Evolutionary conservation across 1,140 invertebrate species (phyloP).

Genomic region (Drosophila baimaii): DNA sequence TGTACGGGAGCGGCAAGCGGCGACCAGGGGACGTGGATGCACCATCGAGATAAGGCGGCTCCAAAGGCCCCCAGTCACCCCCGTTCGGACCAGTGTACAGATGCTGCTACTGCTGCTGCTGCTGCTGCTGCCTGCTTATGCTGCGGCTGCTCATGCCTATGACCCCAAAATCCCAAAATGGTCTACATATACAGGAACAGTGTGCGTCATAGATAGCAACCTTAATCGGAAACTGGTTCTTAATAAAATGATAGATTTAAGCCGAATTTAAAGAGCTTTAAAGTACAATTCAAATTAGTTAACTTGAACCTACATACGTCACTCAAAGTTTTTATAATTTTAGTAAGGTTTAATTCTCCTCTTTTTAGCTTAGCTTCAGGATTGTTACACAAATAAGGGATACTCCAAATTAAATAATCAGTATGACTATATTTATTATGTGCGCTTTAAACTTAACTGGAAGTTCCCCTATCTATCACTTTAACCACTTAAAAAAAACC

Average conservation of each 20-base stretch:
- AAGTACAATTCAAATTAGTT: not conserved
- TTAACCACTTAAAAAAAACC: not conserved
- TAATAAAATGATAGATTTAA: not conserved
- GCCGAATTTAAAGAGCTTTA: not conserved
- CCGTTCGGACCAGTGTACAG: constrained; percentile 22
- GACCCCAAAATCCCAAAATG: constrained; percentile 62
- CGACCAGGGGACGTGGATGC: constrained; percentile 10
- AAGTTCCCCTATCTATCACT: not conserved
- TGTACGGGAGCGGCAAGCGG: constrained; percentile 7
- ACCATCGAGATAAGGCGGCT: constrained; percentile 40
- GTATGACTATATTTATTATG: too few species aligned
- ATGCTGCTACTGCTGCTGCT: constrained; percentile 27
- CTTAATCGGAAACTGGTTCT: constrained; percentile 6
- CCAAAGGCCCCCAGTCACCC: constrained; percentile 3
- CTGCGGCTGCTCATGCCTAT: constrained; percentile 48
- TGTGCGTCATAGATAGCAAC: constrained; percentile 16
- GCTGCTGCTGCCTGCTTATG: constrained; percentile 32
- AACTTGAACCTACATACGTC: not conserved
- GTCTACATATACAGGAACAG: constrained; percentile 44
- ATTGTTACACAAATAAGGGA: too few species aligned
- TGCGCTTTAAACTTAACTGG: not conserved
- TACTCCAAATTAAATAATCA: too few species aligned
- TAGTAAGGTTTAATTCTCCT: not conserved
- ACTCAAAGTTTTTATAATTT: not conserved
- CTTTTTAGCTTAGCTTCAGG: too few species aligned